Evolutionary conservation across 2,797 vertebrate genomes (phyloP).

Genomic region (Hyperoplus lanceolatus): DNA sequence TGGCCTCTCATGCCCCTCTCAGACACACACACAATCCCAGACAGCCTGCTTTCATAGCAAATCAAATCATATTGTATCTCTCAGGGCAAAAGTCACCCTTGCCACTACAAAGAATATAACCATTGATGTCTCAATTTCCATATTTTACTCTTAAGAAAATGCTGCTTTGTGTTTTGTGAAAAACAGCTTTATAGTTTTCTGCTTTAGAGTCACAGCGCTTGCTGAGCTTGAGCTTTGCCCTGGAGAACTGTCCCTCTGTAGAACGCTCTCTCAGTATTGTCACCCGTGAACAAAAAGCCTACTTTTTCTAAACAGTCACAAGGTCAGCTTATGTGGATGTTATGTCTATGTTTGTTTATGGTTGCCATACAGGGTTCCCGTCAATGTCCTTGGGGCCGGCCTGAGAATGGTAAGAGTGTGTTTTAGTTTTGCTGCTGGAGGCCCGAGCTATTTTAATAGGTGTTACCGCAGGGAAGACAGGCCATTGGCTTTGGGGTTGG

Average conservation of each 20-base stretch:
- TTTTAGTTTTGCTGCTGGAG: constrained; percentile 52
- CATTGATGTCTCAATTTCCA: constrained; percentile 40
- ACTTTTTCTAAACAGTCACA: constrained; percentile 43
- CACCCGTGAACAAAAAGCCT: constrained; percentile 22
- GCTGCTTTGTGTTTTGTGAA: constrained; percentile 14
- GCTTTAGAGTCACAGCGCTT: constrained; percentile 16
- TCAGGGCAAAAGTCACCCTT: constrained; percentile 36
- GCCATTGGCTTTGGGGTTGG: constrained; percentile 64
- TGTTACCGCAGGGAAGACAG: constrained; percentile 70
- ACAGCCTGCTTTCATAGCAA: constrained; percentile 57
- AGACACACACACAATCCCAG: constrained; percentile 18
- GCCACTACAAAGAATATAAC: constrained; percentile 45
- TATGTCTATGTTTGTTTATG: constrained; percentile 69
- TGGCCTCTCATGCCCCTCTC: constrained; percentile 18
- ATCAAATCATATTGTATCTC: constrained; percentile 60
- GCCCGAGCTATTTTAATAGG: constrained; percentile 74
- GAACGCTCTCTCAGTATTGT: constrained; percentile 6
- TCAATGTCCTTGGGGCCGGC: constrained; percentile 64
- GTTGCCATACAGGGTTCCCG: constrained; percentile 61
- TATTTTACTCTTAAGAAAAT: constrained; percentile 44
- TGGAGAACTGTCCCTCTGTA: constrained; percentile 2
- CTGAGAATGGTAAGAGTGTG: constrained; percentile 60
- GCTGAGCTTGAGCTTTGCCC: constrained; percentile 3
- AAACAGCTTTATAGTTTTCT: background rate
- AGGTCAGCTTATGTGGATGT: constrained; percentile 52